Evolutionary conservation across 1,140 invertebrate genomes (phyloP), one percentile per base, ranked within the genome.

Genomic region (Archivesica marissinica): DNA sequence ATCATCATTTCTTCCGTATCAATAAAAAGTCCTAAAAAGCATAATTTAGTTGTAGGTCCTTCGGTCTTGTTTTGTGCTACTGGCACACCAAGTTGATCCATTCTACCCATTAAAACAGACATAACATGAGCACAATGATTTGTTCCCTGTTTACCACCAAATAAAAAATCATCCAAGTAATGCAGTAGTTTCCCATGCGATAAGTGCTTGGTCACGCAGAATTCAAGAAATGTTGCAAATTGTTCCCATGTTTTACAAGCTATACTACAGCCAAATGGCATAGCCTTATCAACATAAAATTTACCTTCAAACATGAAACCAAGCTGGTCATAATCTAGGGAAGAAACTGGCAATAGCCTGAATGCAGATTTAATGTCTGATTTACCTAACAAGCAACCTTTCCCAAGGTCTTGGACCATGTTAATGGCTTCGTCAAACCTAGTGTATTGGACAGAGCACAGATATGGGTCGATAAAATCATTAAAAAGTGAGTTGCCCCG

Each of bases 361-460:
- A 78, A 59, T 59, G 78, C 78, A n/a, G 39, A 39, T 33, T 79
- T 11, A 3, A 30, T 41, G 61, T 83, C 41, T 25, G 17, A 3
- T n/a, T 72, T 6, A 54, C 70, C 25, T 33, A 72, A 41, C 17
- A 20, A n/a, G 23, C 1, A 44, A 78, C 23, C 30, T 38, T 41
- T 38, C 15, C 76, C 76, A 25, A 76, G 28, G 23, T 25, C 33
- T 33, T 78, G 56, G n/a, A 78, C 39, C 20, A 52, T 20, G 15
- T 61, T 15, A 35, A 64, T 20, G 38, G 52, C 76, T 44, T 78
- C 52, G 30, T 59, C 75, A 17, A 61, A 59, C 11, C 20, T 56
- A 23, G 44, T 54, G 23, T 3, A 3, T 68, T 74, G 64, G 23
- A 89, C 61, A 15, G 76, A 86, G 39, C 52, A 50, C n/a, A n/a